These are phyloP conservation scores for Acanthochromis polyacanthus DNA, from an alignment of 2,113 vertebrate species.

Conservation along the genomic window DNA sequence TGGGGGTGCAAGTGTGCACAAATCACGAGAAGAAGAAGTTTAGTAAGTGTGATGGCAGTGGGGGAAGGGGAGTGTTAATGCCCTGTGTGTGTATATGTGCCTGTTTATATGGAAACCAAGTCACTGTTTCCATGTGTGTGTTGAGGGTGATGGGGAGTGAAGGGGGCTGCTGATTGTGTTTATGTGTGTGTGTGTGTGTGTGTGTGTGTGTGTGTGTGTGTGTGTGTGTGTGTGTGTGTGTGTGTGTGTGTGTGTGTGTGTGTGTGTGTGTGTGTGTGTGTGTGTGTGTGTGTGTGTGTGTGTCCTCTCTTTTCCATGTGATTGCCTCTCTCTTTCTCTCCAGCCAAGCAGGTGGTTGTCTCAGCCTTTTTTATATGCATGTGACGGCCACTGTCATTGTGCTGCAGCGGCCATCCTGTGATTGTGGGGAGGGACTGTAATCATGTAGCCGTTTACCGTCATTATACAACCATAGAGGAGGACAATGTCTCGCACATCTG, in stretches of 20 bases:
- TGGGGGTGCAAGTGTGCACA: background rate
- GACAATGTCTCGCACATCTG: slow-evolving; percentile 77
- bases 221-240: slow-evolving; percentile 33
- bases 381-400: slow-evolving; percentile 71
- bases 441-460: slow-evolving; percentile 72
- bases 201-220: slow-evolving; percentile 14
- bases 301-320: slow-evolving; percentile 55
- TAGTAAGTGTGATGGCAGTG: slow-evolving; percentile 12
- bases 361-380: slow-evolving; percentile 76
- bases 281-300: slow-evolving; percentile 17
- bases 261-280: slow-evolving; percentile 26
- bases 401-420: slow-evolving; percentile 54
- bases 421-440: slow-evolving; percentile 73
- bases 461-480: slow-evolving; percentile 55
- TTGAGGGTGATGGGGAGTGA: slow-evolving; percentile 45
- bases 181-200: slow-evolving; percentile 35
- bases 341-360: slow-evolving; percentile 79
- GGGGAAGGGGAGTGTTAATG: slow-evolving; percentile 3
- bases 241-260: slow-evolving; percentile 36
- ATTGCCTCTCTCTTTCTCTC: slow-evolving; percentile 74
- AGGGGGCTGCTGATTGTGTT: slow-evolving; percentile 46
- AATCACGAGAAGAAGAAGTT: slow-evolving; percentile 8
- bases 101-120: slow-evolving; percentile 47
- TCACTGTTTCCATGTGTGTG: slow-evolving; percentile 53
- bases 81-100: slow-evolving; percentile 34